Percentiles rank a stretch among this genome's conserved stretches.
Evolutionary conservation across 2,113 vertebrate genomes (phyloP).

Genomic region (Columba livia): DNA sequence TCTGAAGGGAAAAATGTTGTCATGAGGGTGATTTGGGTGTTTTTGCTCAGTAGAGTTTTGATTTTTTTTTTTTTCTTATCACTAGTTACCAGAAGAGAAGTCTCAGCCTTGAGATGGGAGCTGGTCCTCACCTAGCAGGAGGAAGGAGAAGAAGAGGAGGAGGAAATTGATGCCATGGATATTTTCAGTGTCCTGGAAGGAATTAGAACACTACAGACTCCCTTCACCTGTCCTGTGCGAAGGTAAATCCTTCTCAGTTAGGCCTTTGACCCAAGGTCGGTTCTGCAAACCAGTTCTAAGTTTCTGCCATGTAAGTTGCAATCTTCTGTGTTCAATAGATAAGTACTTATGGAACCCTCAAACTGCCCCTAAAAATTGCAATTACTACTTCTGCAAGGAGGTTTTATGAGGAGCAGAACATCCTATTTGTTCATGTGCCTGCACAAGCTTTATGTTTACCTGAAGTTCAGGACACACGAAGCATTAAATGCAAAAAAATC

Average conservation of each 20-base stretch:
- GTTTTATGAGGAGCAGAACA: not conserved
- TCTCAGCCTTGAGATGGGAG: not conserved
- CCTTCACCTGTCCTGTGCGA: not conserved
- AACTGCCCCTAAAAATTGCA: not conserved
- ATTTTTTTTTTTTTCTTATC: not conserved
- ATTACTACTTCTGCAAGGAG: not conserved
- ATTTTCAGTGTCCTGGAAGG: not conserved
- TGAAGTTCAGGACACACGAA: accelerated
- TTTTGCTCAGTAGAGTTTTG: not conserved
- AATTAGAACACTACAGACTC: not conserved
- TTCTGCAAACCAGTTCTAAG: not conserved
- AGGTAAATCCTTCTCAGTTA: not conserved
- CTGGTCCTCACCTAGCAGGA: not conserved
- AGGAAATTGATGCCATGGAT: not conserved
- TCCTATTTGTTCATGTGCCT: not conserved
- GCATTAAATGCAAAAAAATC: not conserved
- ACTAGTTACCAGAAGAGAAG: not conserved
- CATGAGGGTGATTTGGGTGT: not conserved
- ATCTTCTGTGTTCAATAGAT: not conserved
- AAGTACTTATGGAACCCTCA: not conserved
- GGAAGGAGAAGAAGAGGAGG: not conserved
- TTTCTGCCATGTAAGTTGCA: not conserved
- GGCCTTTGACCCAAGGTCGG: not conserved
- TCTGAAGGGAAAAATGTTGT: not conserved
- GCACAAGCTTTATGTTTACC: not conserved